Percentiles rank a stretch among this genome's conserved stretches.
Evolutionary conservation across 2,888 invertebrate genomes (phyloP).

Genomic region (Ophion ventricosus): DNA sequence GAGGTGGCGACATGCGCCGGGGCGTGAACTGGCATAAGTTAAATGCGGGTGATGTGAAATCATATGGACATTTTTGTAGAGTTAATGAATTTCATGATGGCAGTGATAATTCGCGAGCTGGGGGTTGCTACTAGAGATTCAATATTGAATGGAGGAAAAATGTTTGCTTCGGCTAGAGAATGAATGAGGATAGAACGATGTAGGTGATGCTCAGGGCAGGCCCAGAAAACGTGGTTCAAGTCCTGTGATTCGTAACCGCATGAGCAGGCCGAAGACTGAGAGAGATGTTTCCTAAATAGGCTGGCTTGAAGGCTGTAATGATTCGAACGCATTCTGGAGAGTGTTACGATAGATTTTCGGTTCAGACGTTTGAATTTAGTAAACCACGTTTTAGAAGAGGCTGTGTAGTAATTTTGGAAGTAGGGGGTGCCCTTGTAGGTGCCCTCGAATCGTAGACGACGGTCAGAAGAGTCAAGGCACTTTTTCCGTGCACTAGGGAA

Average conservation of each 20-base stretch:
- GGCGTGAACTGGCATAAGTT: no score
- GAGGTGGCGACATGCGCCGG: no score
- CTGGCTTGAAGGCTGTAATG: no score
- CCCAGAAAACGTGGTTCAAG: no score
- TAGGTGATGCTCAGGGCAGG: no score
- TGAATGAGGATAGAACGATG: no score
- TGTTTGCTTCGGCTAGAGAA: no score
- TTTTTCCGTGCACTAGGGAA: not conserved
- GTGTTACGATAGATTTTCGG: conserved; percentile 18
- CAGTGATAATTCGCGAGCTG: not conserved
- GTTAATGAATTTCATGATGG: conserved; percentile 1
- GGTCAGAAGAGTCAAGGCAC: not conserved
- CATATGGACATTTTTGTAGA: not conserved
- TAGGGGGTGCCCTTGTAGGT: conserved; percentile 1
- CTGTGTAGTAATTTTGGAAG: conserved; percentile 2
- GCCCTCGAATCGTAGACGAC: not conserved
- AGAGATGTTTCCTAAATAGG: no score
- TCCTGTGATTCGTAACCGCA: no score
- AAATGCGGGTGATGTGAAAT: no score
- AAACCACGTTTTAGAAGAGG: conserved; percentile 3
- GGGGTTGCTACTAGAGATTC: not conserved
- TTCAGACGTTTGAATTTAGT: not conserved
- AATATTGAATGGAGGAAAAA: conserved; percentile 19
- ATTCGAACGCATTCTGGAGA: no score
- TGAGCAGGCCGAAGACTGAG: no score